A percentile compares a stretch with the other conserved stretches of the same genome.
Conservation (phyloP, 1,140 invertebrate species). For the Ericerus pela region DNA sequence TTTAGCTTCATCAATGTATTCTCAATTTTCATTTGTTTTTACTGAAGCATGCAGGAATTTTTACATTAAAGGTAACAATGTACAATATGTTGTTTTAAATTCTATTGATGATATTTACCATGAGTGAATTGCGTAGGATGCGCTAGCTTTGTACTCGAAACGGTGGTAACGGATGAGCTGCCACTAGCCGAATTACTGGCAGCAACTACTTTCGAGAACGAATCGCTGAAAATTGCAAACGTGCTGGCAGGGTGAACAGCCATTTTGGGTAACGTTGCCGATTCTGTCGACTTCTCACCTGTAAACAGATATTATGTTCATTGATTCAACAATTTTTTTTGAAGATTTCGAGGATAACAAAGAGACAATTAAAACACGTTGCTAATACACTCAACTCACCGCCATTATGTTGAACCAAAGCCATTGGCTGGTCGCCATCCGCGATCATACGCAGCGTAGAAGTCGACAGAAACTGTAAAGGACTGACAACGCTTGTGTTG, state of each 20-base stretch:
- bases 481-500: neutral
- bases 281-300: neutral
- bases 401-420: slow-evolving; percentile 4
- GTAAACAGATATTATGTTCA: neutral
- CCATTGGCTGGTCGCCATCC: neutral
- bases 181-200: neutral
- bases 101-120: no score
- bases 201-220: neutral
- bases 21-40: no score
- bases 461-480: neutral
- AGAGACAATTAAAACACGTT: no score
- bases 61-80: no score
- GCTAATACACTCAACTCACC: neutral
- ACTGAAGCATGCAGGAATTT: no score
- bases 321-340: no score
- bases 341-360: no score
- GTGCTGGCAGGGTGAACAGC: neutral
- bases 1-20: no score
- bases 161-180: no score
- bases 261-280: slow-evolving; percentile 1
- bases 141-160: no score
- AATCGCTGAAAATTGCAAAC: neutral
- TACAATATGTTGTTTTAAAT: no score
- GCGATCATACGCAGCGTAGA: neutral
- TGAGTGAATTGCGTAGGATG: no score